phyloP scores from a whole-genome alignment of 2,113 vertebrate species.

The Nycticebus coucang region DNA sequence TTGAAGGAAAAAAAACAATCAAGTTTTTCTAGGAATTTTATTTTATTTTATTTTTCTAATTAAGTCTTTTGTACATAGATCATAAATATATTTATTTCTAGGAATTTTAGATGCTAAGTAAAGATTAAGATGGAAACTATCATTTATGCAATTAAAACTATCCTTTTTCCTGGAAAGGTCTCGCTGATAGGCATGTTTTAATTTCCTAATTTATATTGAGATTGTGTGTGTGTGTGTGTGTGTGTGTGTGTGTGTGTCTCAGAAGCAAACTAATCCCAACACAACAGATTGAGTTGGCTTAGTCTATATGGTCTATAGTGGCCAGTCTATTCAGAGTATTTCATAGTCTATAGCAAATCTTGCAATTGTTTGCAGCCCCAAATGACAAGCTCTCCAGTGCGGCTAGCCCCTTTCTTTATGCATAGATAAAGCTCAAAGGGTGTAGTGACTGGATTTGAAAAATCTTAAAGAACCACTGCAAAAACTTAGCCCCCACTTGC shows the following conservation, averaged over 20 bases:
- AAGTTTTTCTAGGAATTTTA: conserved; percentile 2
- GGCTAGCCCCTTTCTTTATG: not conserved
- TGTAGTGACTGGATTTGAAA: not conserved
- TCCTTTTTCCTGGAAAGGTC: not conserved
- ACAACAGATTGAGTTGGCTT: not conserved
- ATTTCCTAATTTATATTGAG: conserved; percentile 4
- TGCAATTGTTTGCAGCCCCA: not conserved
- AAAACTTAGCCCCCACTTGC: not conserved
- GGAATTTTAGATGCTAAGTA: not conserved
- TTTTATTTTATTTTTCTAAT: no score
- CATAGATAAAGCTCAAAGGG: not conserved
- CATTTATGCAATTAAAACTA: not conserved
- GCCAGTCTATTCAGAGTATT: not conserved
- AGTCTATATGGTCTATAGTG: not conserved
- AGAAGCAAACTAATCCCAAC: not conserved
- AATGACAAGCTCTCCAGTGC: not conserved
- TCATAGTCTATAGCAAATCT: not conserved
- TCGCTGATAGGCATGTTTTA: not conserved
- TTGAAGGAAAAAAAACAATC: conserved; percentile 6
- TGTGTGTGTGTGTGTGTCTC: not conserved
- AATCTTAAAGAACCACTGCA: not conserved
- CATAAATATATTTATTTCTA: not conserved
- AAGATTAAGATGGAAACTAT: not conserved
- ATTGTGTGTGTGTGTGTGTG: not conserved
- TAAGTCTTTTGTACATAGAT: no score